Evolutionary conservation across 1,140 invertebrate genomes (phyloP), one percentile per base, ranked within the genome.

Genomic region (Doryteuthis pealeii): DNA sequence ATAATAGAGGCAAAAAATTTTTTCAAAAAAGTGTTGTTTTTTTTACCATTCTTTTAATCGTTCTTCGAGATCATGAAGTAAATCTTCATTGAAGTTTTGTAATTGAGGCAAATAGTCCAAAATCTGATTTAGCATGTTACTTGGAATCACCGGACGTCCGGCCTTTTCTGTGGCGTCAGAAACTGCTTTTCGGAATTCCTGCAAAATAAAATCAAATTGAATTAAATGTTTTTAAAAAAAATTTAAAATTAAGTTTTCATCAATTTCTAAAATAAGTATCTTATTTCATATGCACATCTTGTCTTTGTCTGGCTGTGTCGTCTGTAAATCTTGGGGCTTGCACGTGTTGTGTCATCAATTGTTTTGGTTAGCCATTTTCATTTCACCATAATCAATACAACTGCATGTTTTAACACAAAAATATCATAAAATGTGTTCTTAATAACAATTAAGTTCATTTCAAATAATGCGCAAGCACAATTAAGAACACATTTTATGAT

Each of bases 51-150:
- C 88, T 45, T 89, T 82, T 77, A 93, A 89, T 75, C 93, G 87
- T 30, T 89, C 87, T 77, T 92, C 89, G 31, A 94, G 85, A 84
- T 93, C 92, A 31, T 89, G 88, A 10, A 93, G 84, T 2, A 94
- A 84, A 77, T 92, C 92, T 84, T 92, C 90, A 85, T 92, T 93
- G 71, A 92, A 87, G 73, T 86, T 87, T 76, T 90, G 88, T 31
- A 92, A 83, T 76, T 91, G 89, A 18, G 91, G 91, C 30, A 92
- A 83, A 77, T 89, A 89, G 65, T 89, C 91, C 79, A 91, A 90
- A 84, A 91, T 91, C 87, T 86, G 90, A 84, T 89, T 90, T 79
- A 89, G 87, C 81, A 89, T 91, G 80, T 81, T 89, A 77, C 86
- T 88, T 81, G 86, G 86, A 30, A 90, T 81, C 14, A 88, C 79